A percentile compares a stretch with the other conserved stretches of the same genome.
Conservation (phyloP, 2,797 vertebrate species). For the Intellagama lesueurii region DNA sequence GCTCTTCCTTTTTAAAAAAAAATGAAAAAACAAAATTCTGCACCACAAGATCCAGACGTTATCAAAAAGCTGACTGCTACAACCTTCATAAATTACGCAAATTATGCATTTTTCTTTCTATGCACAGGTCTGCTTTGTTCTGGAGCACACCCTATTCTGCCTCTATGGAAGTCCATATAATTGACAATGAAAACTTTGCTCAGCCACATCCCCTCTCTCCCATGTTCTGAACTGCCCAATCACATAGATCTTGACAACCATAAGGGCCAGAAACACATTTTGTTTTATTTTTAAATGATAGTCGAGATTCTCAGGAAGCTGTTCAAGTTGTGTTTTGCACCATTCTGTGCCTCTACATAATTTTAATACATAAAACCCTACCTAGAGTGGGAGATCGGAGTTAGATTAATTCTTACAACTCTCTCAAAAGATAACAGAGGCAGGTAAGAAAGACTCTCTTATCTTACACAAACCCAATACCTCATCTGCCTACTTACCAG, state of each 20-base stretch:
- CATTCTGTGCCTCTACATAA: neutral
- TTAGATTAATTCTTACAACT: neutral
- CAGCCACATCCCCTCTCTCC: neutral
- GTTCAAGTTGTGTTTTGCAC: too few relatives aligned
- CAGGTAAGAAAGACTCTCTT: neutral
- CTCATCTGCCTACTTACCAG: conserved; percentile 69
- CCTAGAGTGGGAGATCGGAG: too few relatives aligned
- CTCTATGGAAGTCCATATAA: neutral
- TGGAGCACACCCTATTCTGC: neutral
- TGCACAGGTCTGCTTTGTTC: neutral
- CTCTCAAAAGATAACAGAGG: neutral
- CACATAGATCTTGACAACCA: neutral
- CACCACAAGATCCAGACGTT: neutral
- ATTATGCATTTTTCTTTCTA: neutral
- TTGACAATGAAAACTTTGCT: neutral
- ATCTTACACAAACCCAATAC: neutral
- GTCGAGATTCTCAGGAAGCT: neutral
- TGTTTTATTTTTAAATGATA: neutral
- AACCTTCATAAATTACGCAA: neutral
- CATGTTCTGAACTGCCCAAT: neutral
- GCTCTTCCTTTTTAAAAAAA: neutral
- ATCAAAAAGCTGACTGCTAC: neutral
- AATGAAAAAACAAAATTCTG: neutral
- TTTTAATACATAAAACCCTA: neutral
- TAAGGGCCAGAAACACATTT: neutral